Base-by-base conservation (phyloP, 2,113 vertebrate genomes). In the Polypterus senegalus region DNA sequence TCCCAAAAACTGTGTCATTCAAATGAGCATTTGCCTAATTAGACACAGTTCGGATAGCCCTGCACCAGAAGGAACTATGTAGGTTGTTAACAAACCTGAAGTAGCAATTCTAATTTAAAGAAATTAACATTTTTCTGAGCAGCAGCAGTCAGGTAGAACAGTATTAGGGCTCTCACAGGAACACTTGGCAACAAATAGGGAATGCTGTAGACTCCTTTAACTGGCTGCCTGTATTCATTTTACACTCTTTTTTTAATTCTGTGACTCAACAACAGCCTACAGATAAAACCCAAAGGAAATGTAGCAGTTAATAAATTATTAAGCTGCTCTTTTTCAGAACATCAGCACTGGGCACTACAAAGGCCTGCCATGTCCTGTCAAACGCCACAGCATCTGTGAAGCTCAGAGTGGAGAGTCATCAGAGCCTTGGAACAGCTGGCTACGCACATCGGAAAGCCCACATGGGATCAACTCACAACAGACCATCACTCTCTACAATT, bases 241-340 rank as follows among this genome's bases (percentile, higher is more conserved):
- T 68, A 48, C 57, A 43, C 73, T 27, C 73, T 78, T 77, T 76
- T 71, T 63, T 65, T 54, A 46, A 60, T 64, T 66, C 65, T 66
- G 64, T 57, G 65, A 75, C 70, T 79, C 69, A 49, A 67, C 48
- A 65, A 61, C 77, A 70, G 73, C 70, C 71, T 69, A 76, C 62
- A 66, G 74, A 73, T 59, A 69, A 79, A 81, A 67, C 79, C 77
- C 76, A 68, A 63, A 79, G 76, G 81, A 79, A 72, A 77, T 60
- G 69, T 48, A 71, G 67, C 71, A 67, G 63, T 74, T 79, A 74
- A 81, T 81, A 71, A 83, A 84, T 79, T 78, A 83, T 79, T 69
- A 74, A 83, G 65, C 56, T 8, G 0, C 59, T 71, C 56, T 73
- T 68, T 72, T 77, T 76, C 63, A 63, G 72, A 73, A 74, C 64